Evolutionary conservation across 2,797 vertebrate genomes (phyloP), one percentile per base, ranked within the genome.

Genomic region (Loris lydekkerianus): DNA sequence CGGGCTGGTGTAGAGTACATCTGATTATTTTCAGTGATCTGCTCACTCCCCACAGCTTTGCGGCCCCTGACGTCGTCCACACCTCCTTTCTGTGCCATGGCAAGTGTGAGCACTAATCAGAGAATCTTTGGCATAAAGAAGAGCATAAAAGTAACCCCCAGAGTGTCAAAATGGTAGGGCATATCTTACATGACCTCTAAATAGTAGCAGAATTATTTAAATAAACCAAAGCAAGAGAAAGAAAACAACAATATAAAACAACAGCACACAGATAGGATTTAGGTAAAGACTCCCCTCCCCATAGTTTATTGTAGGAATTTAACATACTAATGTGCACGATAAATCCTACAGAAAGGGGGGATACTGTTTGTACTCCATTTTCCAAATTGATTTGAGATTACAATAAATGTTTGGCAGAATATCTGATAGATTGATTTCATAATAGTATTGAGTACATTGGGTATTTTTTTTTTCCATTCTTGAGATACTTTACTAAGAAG

Each of bases 11-110:
- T 78, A 0, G 25, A 56, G 25, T 46, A 49, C 23, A 65, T 37
- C 18, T 43, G 91, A 75, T 75, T 80, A 76, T 85, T 93, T 96
- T 96, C 3, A 29, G 60, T 10, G 40, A 72, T 20, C 1, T 10
- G 1, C 15, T 89, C 29, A 2, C 20, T 69, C 18, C 3, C 61
- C 3, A 0, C 0, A 2, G n/a, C 60, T 53, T 27, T 17, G 25
- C 6, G 29, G 4, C 29, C 14, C 17, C 46, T 56, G 18, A 65
- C 46, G 70, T 67, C 43, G 67, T 40, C 20, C n/a, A 25, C 0
- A 0, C 2, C 20, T 9, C 29, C 27, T 17, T 81, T 13, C 34
- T 37, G 0, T 0, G 4, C 2, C 15, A 8, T 5, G 13, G 21
- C 25, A 18, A 21, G 3, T 0, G 4, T 20, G 83, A 67, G 14